Evolutionary conservation across 2,888 invertebrate genomes (phyloP), one percentile per base, ranked within the genome.

Genomic region (Pyrochroa serraticornis): DNA sequence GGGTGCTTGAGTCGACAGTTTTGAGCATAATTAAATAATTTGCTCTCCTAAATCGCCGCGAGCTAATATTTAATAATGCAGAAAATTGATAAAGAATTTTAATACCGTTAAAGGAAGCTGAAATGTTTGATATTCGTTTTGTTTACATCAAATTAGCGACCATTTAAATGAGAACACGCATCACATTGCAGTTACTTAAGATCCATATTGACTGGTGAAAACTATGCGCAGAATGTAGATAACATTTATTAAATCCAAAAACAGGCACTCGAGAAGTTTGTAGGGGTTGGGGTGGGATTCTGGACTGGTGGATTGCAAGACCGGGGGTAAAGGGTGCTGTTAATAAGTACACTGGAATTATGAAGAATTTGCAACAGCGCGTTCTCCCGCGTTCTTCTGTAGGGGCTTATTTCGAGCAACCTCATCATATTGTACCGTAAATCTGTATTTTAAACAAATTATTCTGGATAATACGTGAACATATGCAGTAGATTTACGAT

Each of bases 201-300:
- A 62, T 61, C 58, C 58, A 67, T 67, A 72, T 70, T 66, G 68
- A 68, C 66, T 70, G 66, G 60, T 68, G 65, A 60, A 64, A 73
- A 71, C 71, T 73, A 72, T 73, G 70, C 63, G 60, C 61, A 67
- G 71, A 71, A 72, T 72, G 71, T 66, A 67, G 69, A 71, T 71
- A 68, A 68, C 68, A 70, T 71, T 69, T 71, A 72, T 72, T 72
- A 71, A 70, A 71, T 71, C 68, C 69, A 71, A 73, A 71, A 71
- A 70, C 70, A 66, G 58, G 64, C 65, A 66, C 61, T 69, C 62
- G 62, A 66, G 64, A 69, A 69, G 68, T 68, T 69, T 51, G 56
- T 46, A 54, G 59, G 59, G 52, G 55, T 53, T 57, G 58, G 41
- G 59, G 53, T 47, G 38, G 32, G 45, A 35, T n/a, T 14, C 12